These are phyloP conservation scores for Aethina tumida DNA, from an alignment of 1,140 invertebrate species.

Conservation along the genomic window DNA sequence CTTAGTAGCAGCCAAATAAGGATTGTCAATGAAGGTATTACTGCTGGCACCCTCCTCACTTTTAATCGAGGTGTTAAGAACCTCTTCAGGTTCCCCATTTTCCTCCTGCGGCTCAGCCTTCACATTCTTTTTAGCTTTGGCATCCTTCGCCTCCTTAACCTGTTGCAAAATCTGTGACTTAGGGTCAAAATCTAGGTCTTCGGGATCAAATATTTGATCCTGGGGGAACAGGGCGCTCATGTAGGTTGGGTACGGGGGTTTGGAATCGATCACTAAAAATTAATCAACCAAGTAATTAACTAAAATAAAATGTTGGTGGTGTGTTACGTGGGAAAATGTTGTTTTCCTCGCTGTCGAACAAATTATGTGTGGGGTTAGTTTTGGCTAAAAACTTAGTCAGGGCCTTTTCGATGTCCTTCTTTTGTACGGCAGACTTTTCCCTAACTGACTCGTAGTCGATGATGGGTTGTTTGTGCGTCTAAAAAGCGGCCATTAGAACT, in stretches of 20 bases:
- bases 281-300: slow-evolving; percentile 2
- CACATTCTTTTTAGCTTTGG: slow-evolving; percentile 30
- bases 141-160: slow-evolving; percentile 37
- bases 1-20: slow-evolving; percentile 73
- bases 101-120: slow-evolving; percentile 30
- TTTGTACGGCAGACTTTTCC: slow-evolving; percentile 87
- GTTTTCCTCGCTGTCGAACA: slow-evolving; percentile 82
- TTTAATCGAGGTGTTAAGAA: slow-evolving; percentile 17
- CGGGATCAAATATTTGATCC: slow-evolving; percentile 91
- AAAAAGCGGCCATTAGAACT: slow-evolving; percentile 24
- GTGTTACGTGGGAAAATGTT: slow-evolving; percentile 77
- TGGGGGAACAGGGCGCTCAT: slow-evolving; percentile 77
- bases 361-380: slow-evolving; percentile 82
- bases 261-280: slow-evolving; percentile 77
- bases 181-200: slow-evolving; percentile 77
- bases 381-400: slow-evolving; percentile 90
- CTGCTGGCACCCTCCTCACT: slow-evolving; percentile 39
- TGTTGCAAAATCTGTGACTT: slow-evolving; percentile 44
- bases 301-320: slow-evolving; percentile 22
- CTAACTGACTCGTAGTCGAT: slow-evolving; percentile 95
- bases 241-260: slow-evolving; percentile 73
- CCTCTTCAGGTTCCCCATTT: slow-evolving; percentile 37
- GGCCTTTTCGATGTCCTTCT: slow-evolving; percentile 87
- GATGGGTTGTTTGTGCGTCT: slow-evolving; percentile 93
- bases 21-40: slow-evolving; percentile 71